Conservation (phyloP, 2,113 vertebrate species). For the Tympanuchus pallidicinctus region DNA sequence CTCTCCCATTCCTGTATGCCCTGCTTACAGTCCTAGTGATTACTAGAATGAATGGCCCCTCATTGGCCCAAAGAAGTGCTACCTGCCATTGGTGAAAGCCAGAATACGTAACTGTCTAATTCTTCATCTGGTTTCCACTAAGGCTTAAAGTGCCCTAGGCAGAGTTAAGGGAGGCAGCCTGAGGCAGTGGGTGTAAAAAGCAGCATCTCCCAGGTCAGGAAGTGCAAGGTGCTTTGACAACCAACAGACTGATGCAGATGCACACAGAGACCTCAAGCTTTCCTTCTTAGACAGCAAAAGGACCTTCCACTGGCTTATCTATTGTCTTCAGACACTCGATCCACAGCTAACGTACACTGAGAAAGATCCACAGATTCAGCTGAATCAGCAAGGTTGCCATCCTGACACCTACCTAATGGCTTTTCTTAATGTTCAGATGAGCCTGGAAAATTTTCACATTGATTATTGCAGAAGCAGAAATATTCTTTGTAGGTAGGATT, state of each 20-base stretch:
- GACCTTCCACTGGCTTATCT: background rate
- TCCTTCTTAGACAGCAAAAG: background rate
- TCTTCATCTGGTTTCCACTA: background rate
- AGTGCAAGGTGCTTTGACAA: background rate
- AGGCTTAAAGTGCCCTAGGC: background rate
- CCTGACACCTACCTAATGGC: background rate
- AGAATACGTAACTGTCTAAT: background rate
- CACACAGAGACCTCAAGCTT: background rate
- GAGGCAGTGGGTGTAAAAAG: background rate
- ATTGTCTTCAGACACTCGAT: background rate
- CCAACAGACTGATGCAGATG: background rate
- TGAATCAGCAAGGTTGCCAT: background rate
- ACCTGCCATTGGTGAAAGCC: background rate
- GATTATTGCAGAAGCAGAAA: background rate
- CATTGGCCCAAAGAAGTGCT: background rate
- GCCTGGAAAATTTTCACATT: too few species aligned
- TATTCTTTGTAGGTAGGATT: background rate
- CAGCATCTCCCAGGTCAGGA: background rate
- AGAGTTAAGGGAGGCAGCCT: background rate
- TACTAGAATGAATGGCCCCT: background rate
- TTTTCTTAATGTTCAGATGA: background rate
- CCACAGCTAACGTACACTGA: background rate
- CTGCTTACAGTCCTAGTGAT: background rate
- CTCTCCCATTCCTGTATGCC: background rate
- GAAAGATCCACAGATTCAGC: background rate